phyloP scores from a whole-genome alignment of 2,797 vertebrate species.

The Silurus lanzhouensis region DNA sequence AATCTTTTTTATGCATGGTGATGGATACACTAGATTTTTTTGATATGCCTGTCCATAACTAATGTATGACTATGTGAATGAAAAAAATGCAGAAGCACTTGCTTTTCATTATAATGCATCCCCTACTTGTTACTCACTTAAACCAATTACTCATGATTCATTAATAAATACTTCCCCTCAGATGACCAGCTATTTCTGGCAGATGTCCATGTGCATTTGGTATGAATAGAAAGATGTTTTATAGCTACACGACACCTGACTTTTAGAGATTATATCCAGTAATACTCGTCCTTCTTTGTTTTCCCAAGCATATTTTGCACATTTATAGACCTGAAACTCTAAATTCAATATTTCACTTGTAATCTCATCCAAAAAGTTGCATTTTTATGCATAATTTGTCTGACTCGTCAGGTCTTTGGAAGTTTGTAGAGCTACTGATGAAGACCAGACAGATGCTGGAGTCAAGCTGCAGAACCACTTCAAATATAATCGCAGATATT shows the following conservation, averaged over 20 bases:
- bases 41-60: not conserved
- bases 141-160: conserved; percentile 9
- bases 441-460: conserved; percentile 49
- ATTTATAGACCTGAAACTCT: conserved; percentile 22
- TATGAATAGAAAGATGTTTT: conserved; percentile 24
- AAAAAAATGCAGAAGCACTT: not conserved
- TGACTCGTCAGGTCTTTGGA: conserved; percentile 42
- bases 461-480: conserved; percentile 39
- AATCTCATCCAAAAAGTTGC: conserved; percentile 38
- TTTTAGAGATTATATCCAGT: conserved; percentile 34
- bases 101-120: conserved; percentile 7
- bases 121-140: not conserved
- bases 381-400: conserved; percentile 47
- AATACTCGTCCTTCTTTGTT: conserved; percentile 12
- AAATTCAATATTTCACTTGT: conserved; percentile 41
- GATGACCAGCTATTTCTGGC: conserved; percentile 24
- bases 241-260: conserved; percentile 23
- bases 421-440: conserved; percentile 40
- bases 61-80: not conserved
- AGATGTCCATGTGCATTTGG: conserved; percentile 16
- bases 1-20: not conserved
- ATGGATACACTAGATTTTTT: not conserved
- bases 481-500: conserved; percentile 35
- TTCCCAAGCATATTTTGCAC: conserved; percentile 25
- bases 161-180: conserved; percentile 11